Percentiles rank a stretch among this genome's conserved stretches.
phyloP scores from a whole-genome alignment of 2,888 invertebrate species.

The Perithous albicinctus region DNA sequence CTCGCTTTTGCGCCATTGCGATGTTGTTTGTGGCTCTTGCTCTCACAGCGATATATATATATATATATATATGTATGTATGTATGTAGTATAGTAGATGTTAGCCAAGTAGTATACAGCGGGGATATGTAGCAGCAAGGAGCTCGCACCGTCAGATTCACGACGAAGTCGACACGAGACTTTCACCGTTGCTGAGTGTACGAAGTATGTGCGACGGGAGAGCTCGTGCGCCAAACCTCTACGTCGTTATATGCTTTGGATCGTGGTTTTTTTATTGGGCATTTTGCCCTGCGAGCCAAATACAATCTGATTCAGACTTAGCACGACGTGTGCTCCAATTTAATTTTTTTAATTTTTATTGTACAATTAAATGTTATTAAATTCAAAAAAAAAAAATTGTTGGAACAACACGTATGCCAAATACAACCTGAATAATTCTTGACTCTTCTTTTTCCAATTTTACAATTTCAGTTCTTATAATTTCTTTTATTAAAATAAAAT shows the following conservation, averaged over 20 bases:
- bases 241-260: not conserved
- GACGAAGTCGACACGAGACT: conserved; percentile 76
- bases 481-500: no score
- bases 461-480: no score
- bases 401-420: no score
- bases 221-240: conserved; percentile 4
- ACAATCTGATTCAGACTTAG: not conserved
- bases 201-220: conserved; percentile 29
- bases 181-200: conserved; percentile 73
- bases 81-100: conserved; percentile 42
- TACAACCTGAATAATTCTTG: no score
- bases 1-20: conserved; percentile 42
- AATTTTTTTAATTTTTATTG: not conserved
- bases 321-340: not conserved
- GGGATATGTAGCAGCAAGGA: conserved; percentile 52
- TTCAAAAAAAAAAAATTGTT: no score
- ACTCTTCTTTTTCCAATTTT: no score
- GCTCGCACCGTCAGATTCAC: conserved; percentile 69
- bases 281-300: conserved; percentile 4
- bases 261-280: not conserved
- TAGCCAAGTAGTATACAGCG: conserved; percentile 39
- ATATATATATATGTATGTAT: no score
- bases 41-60: conserved; percentile 49
- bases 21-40: conserved; percentile 47
- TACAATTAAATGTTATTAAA: no score